These are phyloP conservation scores for Crax fasciolata DNA, from an alignment of 2,797 vertebrate species.

Conservation along the genomic window DNA sequence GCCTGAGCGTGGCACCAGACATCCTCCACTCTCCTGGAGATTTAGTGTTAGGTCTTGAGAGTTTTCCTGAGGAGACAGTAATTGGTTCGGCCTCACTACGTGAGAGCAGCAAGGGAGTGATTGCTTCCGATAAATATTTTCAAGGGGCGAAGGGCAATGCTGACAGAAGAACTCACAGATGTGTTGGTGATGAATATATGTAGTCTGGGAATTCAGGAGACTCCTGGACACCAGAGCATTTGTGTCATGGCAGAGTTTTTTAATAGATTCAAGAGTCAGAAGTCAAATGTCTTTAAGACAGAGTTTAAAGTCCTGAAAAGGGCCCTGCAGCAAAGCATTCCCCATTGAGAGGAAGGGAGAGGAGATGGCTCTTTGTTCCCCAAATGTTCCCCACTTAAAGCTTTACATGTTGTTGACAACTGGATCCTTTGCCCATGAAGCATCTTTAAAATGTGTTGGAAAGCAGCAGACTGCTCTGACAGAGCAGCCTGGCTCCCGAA, in stretches of 20 bases:
- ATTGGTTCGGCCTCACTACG: slow-evolving; percentile 12
- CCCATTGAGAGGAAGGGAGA: accelerated
- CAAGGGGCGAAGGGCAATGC: neutral
- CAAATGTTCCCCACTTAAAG: neutral
- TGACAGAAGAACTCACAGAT: neutral
- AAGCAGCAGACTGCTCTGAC: neutral
- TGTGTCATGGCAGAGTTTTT: neutral
- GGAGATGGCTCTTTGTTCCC: neutral
- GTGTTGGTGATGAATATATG: neutral
- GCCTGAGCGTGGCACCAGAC: neutral
- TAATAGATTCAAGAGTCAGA: neutral
- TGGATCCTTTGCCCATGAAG: neutral
- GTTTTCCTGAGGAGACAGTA: neutral
- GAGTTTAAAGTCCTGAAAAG: neutral
- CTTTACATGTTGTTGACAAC: neutral
- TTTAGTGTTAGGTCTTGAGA: neutral
- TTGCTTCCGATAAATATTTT: slow-evolving; percentile 40
- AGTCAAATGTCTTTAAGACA: neutral
- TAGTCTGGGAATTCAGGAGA: neutral
- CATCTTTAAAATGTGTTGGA: neutral
- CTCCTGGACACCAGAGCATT: neutral
- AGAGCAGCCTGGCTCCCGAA: neutral
- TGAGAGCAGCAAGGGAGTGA: neutral
- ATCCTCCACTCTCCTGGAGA: neutral
- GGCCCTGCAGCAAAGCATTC: neutral